Percentiles rank a stretch among this genome's conserved stretches.
phyloP scores from a whole-genome alignment of 2,888 invertebrate species.

The Drosophila percnosoma region DNA sequence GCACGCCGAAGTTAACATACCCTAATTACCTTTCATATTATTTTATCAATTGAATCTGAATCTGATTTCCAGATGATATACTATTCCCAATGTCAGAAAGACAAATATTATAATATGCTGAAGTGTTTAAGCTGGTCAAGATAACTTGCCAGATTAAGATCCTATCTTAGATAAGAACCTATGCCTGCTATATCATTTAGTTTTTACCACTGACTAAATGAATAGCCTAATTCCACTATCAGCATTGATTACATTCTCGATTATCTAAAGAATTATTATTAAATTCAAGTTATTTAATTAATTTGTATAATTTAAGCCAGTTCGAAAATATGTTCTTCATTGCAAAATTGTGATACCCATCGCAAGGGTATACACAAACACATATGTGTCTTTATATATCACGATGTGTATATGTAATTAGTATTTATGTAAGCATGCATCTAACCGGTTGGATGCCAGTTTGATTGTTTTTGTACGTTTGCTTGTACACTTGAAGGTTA shows the following conservation, averaged over 20 bases:
- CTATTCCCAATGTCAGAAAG: neutral
- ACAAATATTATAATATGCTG: neutral
- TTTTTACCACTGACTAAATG: too few relatives aligned
- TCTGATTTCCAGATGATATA: neutral
- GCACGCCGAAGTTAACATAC: neutral
- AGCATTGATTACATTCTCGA: too few relatives aligned
- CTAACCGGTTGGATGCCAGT: constrained; percentile 65
- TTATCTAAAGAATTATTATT: neutral
- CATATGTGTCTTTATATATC: constrained; percentile 12
- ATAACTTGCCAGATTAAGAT: neutral
- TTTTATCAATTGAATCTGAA: neutral
- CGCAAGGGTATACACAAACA: neutral
- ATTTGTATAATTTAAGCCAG: neutral
- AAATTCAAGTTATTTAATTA: neutral
- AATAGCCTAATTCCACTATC: too few relatives aligned
- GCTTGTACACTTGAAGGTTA: constrained; percentile 71
- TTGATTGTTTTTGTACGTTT: constrained; percentile 2
- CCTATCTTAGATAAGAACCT: too few relatives aligned
- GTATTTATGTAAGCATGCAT: constrained; percentile 50
- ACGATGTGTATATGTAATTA: constrained; percentile 29
- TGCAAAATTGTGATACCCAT: neutral
- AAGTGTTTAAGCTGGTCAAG: neutral
- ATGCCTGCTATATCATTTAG: too few relatives aligned
- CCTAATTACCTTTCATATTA: neutral
- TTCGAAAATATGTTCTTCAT: neutral